phyloP scores from a whole-genome alignment of 2,888 invertebrate species.

The Amiota communis region DNA sequence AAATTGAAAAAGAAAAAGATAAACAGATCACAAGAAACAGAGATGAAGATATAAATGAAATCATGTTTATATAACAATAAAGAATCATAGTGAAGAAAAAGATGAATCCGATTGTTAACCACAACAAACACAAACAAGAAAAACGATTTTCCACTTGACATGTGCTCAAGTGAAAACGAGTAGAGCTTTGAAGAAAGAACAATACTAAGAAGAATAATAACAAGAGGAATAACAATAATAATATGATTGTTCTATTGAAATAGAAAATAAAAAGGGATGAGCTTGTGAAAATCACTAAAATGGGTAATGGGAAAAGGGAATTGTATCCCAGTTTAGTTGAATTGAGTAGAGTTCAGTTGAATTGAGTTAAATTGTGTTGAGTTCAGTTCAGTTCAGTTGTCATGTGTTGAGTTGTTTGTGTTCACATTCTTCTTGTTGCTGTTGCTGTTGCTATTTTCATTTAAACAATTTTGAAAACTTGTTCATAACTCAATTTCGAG shows the following conservation, averaged over 20 bases:
- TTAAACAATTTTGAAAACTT: conserved; percentile 59
- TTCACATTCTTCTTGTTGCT: conserved; percentile 43
- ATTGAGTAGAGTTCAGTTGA: neutral
- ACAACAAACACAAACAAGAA: conserved; percentile 31
- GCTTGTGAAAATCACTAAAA: neutral
- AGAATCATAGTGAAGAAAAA: too few relatives aligned
- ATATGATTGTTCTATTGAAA: neutral
- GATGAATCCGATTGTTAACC: neutral
- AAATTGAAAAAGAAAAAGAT: too few relatives aligned
- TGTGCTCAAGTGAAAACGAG: conserved; percentile 59
- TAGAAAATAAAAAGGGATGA: neutral
- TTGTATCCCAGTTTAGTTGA: neutral
- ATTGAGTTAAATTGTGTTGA: neutral
- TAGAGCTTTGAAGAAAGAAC: conserved; percentile 1
- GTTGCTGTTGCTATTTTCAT: conserved; percentile 54
- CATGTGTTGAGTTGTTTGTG: neutral
- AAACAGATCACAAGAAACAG: too few relatives aligned
- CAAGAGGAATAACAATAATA: neutral
- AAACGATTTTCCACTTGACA: conserved; percentile 66
- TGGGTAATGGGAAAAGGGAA: neutral
- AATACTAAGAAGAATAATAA: neutral
- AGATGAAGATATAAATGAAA: too few relatives aligned
- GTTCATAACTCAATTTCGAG: conserved; percentile 63
- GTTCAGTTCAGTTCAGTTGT: neutral
- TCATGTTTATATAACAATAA: too few relatives aligned